A percentile compares a stretch with the other conserved stretches of the same genome.
These are phyloP conservation scores for Blomia tropicalis DNA, from an alignment of 2,888 invertebrate genomes.

Conservation along the genomic window DNA sequence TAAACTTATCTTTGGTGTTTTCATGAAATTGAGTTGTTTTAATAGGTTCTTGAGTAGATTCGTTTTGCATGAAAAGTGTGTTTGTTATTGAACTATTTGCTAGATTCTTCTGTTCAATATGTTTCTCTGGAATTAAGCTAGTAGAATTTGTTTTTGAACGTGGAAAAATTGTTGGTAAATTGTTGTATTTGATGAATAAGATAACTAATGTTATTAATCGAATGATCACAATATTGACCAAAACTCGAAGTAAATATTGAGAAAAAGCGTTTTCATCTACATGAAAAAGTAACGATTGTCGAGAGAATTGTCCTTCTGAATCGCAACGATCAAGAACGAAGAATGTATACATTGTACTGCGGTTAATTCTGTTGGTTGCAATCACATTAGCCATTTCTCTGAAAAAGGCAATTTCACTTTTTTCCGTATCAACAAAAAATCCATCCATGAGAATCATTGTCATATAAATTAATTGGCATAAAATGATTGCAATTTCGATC, in stretches of 20 bases:
- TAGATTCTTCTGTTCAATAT: neutral
- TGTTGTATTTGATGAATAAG: neutral
- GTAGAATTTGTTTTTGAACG: neutral
- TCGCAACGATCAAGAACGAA: constrained; percentile 12
- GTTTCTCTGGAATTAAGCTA: neutral
- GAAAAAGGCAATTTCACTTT: neutral
- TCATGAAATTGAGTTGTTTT: neutral
- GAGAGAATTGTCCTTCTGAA: neutral
- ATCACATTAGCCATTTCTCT: neutral
- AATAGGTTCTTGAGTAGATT: neutral
- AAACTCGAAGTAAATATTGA: neutral
- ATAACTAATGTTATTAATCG: neutral
- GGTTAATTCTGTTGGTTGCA: neutral
- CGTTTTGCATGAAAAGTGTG: too few species aligned
- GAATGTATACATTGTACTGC: neutral
- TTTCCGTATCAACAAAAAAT: neutral
- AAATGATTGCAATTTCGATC: neutral
- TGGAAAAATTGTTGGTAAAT: too few species aligned
- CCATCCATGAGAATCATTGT: neutral
- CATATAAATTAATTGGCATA: neutral
- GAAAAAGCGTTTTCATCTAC: neutral
- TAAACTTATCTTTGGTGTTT: neutral
- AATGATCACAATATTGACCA: neutral
- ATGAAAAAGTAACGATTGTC: neutral
- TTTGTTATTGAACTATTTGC: neutral